phyloP scores from a whole-genome alignment of 1,140 invertebrate genomes.

The honey bee (Apis mellifera) region DNA sequence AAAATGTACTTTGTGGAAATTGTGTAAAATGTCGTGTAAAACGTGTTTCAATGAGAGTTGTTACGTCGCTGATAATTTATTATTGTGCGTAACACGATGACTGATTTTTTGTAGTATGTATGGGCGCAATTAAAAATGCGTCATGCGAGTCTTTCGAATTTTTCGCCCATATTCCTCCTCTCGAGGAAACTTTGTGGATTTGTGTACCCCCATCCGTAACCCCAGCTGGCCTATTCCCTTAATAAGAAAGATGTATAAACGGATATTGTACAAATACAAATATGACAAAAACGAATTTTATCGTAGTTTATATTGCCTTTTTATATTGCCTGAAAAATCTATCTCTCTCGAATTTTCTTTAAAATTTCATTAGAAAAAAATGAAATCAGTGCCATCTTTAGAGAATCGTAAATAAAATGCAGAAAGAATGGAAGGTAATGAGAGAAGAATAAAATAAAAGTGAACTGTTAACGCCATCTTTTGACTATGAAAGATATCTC shows the following conservation, averaged over 20 bases:
- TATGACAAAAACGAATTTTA: conserved; percentile 18
- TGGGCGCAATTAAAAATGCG: neutral
- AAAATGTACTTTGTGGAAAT: neutral
- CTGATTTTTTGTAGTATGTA: conserved; percentile 30
- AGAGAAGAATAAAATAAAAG: too few species aligned
- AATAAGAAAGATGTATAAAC: conserved; percentile 44
- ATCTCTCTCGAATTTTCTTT: too few species aligned
- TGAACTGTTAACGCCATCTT: too few species aligned
- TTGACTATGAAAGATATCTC: too few species aligned
- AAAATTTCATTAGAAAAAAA: too few species aligned
- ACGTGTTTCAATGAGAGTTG: neutral
- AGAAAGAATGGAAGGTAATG: too few species aligned
- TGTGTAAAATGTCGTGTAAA: conserved; percentile 9
- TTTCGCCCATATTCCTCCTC: conserved; percentile 6
- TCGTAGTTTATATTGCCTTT: neutral
- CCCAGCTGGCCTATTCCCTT: conserved; percentile 21
- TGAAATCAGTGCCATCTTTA: too few species aligned
- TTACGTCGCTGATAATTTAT: conserved; percentile 1
- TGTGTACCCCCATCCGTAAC: conserved; percentile 24
- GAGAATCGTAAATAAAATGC: too few species aligned
- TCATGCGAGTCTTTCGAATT: conserved; percentile 37
- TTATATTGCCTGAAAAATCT: too few species aligned
- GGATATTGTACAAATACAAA: conserved; percentile 48
- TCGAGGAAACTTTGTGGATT: conserved; percentile 40
- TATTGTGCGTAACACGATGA: conserved; percentile 32